Conservation (phyloP, 2,113 vertebrate genomes). For the Phyllostomus discolor region DNA sequence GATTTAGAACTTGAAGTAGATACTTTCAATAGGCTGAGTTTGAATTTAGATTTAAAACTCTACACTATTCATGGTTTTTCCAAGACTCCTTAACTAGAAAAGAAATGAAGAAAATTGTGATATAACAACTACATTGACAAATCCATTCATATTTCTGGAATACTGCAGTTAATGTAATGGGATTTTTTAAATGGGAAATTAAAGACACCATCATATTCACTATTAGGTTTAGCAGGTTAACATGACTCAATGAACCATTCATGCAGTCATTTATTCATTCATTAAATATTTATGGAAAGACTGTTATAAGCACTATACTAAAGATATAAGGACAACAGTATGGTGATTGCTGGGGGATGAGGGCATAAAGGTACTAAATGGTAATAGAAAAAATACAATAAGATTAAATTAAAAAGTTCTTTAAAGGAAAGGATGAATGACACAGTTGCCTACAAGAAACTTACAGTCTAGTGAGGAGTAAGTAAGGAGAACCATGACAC, state of each 20-base stretch:
- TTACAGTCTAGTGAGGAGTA: neutral
- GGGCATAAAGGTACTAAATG: too few relatives aligned
- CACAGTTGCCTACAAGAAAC: neutral
- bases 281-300: neutral
- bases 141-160: neutral
- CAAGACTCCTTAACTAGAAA: conserved; percentile 14
- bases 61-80: neutral
- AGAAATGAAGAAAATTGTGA: conserved; percentile 18
- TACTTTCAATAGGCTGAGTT: neutral
- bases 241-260: neutral
- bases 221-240: neutral
- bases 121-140: neutral
- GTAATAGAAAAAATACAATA: too few relatives aligned
- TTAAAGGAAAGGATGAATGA: neutral
- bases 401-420: too few relatives aligned
- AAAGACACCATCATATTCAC: neutral
- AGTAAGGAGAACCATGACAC: neutral
- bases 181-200: neutral
- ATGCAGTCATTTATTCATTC: neutral
- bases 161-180: neutral
- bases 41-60: conserved; percentile 20
- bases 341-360: too few relatives aligned
- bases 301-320: neutral
- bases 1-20: neutral
- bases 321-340: neutral